These are phyloP conservation scores for Lordiphosa clarofinis DNA, from an alignment of 1,140 invertebrate species.

Conservation along the genomic window DNA sequence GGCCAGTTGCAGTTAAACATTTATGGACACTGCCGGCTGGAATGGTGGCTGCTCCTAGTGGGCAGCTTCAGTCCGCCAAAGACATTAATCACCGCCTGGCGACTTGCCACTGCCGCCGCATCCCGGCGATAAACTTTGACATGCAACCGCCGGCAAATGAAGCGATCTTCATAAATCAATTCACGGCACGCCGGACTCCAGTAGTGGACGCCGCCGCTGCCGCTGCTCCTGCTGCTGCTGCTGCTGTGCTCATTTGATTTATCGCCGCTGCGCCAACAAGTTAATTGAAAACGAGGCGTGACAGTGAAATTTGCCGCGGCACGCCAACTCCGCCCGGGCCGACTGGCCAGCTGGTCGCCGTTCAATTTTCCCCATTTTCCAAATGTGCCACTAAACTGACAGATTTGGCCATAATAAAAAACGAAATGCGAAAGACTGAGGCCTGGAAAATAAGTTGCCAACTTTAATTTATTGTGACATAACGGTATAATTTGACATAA, in stretches of 20 bases:
- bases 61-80: constrained; percentile 27
- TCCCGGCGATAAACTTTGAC: constrained; percentile 65
- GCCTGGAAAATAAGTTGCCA: constrained; percentile 78
- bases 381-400: constrained; percentile 76
- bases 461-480: constrained; percentile 79
- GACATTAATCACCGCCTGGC: constrained; percentile 51
- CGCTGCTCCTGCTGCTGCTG: neutral
- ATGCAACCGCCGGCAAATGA: constrained; percentile 50
- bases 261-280: constrained; percentile 66
- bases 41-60: constrained; percentile 12
- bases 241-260: constrained; percentile 54
- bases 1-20: constrained; percentile 33
- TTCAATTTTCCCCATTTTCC: constrained; percentile 61
- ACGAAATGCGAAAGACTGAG: constrained; percentile 49
- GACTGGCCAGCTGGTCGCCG: constrained; percentile 20
- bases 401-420: constrained; percentile 76
- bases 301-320: constrained; percentile 74
- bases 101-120: neutral
- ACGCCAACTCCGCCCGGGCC: constrained; percentile 42
- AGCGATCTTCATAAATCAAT: constrained; percentile 74
- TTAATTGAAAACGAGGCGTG: constrained; percentile 75
- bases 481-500: constrained; percentile 79
- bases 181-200: neutral
- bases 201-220: too few relatives aligned
- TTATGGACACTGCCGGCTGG: constrained; percentile 26